Evolutionary conservation across 2,113 vertebrate species (phyloP), one percentile per base, ranked within the genome.

Genomic region (Carollia perspicillata): DNA sequence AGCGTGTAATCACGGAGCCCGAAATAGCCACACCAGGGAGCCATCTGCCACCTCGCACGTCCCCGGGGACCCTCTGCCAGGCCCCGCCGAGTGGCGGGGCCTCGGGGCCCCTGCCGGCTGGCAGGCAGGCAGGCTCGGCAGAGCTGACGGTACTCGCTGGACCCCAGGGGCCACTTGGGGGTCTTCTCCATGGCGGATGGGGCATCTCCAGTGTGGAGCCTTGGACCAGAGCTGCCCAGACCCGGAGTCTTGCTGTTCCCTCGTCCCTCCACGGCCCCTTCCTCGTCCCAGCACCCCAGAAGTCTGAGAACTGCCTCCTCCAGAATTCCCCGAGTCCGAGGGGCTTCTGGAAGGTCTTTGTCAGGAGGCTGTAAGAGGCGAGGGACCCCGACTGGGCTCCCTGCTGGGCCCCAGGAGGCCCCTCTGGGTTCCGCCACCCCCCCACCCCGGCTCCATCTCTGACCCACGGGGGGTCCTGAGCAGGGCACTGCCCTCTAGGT

Each of bases 1-100:
- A 97, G 95, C 92, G 55, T 97, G 86, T 98, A 97, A 97, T 98
- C 96, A 97, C 0, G 55, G 91, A 78, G 90, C 94, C 94, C 1
- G 6, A 97, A 98, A 98, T 96, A 98, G 94, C 90, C 12, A 0
- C 5, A 47, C 88, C 84, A 74, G 84, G 84, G 96, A 96, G 97
- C 94, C 95, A 89, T 90, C 55, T 88, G 89, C 94, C 69, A 93
- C 94, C 94, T 90, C 74, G 33, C 9, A 68, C 8, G 30, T 93
- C 97, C 88, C 97, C 37, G 12, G 81, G 92, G 96, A 94, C 97
- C 95, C 63, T 55, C 4, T 4, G 49, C 81, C 68, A 28, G 89
- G 65, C 63, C 85, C 92, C 89, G 85, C 68, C 51, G 90, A 55
- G 6, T 3, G 17, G 44, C 69, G 5, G 58, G 40, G 84, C 35